phyloP scores from a whole-genome alignment of 2,113 vertebrate species.

The Ammospiza nelsoni region DNA sequence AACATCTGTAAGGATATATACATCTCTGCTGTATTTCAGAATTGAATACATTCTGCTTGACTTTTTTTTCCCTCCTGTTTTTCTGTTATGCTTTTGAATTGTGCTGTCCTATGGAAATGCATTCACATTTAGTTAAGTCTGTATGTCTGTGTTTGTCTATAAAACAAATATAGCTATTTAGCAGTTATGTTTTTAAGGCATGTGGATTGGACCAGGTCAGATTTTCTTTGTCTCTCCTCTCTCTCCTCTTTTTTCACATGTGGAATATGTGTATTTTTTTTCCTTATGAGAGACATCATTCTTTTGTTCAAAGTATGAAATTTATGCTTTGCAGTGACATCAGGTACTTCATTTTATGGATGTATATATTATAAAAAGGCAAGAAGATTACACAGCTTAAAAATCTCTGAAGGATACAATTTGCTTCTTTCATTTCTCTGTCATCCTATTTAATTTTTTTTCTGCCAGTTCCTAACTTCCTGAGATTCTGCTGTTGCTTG shows the following conservation, averaged over 20 bases:
- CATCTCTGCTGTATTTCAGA: not conserved
- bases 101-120: not conserved
- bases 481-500: not conserved
- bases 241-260: not conserved
- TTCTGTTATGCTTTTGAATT: not conserved
- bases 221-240: not conserved
- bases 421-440: not conserved
- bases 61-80: not conserved
- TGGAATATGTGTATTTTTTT: not conserved
- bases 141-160: not conserved
- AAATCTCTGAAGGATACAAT: not conserved
- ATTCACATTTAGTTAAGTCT: not conserved
- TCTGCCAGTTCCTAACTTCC: not conserved
- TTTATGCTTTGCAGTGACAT: not conserved
- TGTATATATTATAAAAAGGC: not conserved
- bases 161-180: not conserved
- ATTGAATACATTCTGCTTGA: not conserved
- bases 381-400: not conserved
- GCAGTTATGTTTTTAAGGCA: not conserved
- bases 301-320: conserved; percentile 4
- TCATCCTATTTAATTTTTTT: not conserved
- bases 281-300: not conserved
- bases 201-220: not conserved
- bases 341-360: not conserved
- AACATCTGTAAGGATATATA: not conserved